These are phyloP conservation scores for Mustelus asterias DNA, from an alignment of 2,113 vertebrate genomes.

Conservation along the genomic window DNA sequence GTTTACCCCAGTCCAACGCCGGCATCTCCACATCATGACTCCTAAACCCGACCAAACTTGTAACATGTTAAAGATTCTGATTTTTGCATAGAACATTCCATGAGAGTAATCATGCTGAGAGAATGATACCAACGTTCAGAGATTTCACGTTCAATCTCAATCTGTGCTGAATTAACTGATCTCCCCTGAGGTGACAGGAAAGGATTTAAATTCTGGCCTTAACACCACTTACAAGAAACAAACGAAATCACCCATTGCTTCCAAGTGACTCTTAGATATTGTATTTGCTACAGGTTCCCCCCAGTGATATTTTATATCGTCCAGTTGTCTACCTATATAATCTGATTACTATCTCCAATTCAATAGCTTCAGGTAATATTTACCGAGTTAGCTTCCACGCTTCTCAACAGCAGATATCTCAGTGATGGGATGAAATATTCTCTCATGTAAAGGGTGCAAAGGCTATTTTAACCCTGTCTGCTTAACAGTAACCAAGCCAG, in stretches of 20 bases:
- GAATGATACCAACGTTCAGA: neutral
- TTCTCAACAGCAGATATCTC: neutral
- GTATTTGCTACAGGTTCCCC: neutral
- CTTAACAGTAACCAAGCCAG: neutral
- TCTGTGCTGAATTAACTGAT: neutral
- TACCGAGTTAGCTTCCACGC: neutral
- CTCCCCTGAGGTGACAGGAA: neutral
- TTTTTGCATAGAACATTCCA: neutral
- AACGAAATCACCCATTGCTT: neutral
- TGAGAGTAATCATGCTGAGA: neutral
- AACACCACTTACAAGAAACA: neutral
- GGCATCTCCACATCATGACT: too few relatives aligned
- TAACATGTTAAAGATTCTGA: neutral
- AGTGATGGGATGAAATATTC: neutral
- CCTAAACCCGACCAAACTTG: neutral
- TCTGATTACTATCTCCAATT: neutral
- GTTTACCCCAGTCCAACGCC: too few relatives aligned
- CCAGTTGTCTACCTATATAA: neutral
- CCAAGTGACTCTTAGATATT: neutral
- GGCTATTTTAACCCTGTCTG: neutral
- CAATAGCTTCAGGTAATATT: neutral
- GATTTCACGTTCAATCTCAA: neutral
- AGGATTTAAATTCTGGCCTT: neutral
- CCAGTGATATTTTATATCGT: neutral
- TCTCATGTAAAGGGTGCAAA: neutral